Evolutionary conservation across 64 coral and sea anemone genomes (phyloP), one percentile per base, ranked within the genome.

Genomic region (Astreopora myriophthalma): DNA sequence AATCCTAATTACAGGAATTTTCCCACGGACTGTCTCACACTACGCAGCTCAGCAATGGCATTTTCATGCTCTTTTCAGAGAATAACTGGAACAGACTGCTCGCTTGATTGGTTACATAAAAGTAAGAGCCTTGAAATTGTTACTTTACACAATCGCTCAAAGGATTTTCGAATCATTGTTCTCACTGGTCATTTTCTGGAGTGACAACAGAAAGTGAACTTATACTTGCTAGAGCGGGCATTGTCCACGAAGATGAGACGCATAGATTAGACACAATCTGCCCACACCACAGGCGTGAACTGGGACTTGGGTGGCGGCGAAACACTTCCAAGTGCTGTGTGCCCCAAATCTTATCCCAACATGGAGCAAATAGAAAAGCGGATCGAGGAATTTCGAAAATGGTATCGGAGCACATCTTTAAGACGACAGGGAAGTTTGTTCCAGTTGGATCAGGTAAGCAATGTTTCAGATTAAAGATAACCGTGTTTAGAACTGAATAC

Each of bases 171-270:
- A 73, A 73, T 61, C 90, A 92, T 65, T 83, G 49, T 40, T 85
- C 80, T 6, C 48, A 31, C 38, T 92, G 80, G 90, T 33, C 67
- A 74, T 92, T 92, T 85, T 92, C 89, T 74, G 89, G 89, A 74
- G 48, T 85, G 11, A 71, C 46, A 29, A 92, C 63, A 13, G 89
- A 92, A 39, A 52, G 68, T 30, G 79, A 92, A 39, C 77, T 85
- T 6, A 92, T 92, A 57, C 80, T 85, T 63, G 90, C 90, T 30
- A 48, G 51, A 85, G 90, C 61, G 9, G 89, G 77, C 51, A 36
- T 91, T 16, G 82, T 91, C 46, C 64, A 40, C 52, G 40, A 48
- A 3, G 14, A 91, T n/a, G 31, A 25, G 55, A 24, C 51, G 39
- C 65, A 28, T 26, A 22, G 25, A 29, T 82, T 83, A 8, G 75